Base-by-base conservation (phyloP, 1,140 invertebrate species). In the Cydia amplana region DNA sequence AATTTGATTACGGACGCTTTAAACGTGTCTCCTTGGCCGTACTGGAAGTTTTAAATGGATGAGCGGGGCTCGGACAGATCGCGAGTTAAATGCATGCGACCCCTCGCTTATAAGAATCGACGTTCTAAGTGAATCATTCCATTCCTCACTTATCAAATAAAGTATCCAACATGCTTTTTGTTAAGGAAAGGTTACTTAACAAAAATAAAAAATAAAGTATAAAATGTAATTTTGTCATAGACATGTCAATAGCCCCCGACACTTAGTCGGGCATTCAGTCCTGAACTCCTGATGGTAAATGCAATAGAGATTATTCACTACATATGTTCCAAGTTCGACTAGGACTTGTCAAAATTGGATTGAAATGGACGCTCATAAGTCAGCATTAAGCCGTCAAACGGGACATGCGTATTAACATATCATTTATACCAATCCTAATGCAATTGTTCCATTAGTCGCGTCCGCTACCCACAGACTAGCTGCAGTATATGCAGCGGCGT, bases 1-100 rank as follows among this genome's bases (percentile, higher is more conserved):
- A 92, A 92, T 92, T 92, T 91, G 87, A 92, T 92, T 92, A 91
- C 85, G 83, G 79, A 80, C 83, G 85, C 84, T 89, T 88, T 85
- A 87, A 87, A 84, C 84, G 88, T 86, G 87, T 87, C 85, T 87
- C 83, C 85, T 87, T 79, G 73, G 83, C 82, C 84, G 82, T 82
- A 84, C 78, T 84, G 78, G 55, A 86, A 89, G 80, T 91, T 89
- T 87, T 84, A 86, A 88, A 88, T 84, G 84, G 82, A 87, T 84
- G 85, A 83, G 79, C 75, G 76, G 14, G 65, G 65, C 65, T 18
- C 65, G 65, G 65, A 32, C 65, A 70, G 65, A n/a, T 36, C 65
- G 65, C 74, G 51, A 36, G 36, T 51, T 10, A 46, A 28, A 18
- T 51, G 49, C 49, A 51, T 5, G n/a, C 46, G 16, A 16, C 46